Evolutionary conservation across 2,888 invertebrate genomes (phyloP).

Genomic region (Morinoia aosen): DNA sequence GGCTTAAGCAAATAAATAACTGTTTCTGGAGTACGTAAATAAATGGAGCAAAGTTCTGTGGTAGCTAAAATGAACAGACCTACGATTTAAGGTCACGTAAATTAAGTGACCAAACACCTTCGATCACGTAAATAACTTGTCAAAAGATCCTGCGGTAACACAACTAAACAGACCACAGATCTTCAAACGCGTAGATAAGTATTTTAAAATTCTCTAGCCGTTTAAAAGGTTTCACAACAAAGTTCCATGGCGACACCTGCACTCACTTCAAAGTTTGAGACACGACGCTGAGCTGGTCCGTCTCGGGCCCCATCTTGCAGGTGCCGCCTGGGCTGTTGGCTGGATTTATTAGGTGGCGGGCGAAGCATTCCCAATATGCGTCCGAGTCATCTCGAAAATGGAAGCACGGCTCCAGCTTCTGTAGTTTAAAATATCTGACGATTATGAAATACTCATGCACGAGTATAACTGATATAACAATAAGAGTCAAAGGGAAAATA

Average conservation of each 20-base stretch:
- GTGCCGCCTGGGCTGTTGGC: slow-evolving; percentile 92
- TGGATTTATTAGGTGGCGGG: slow-evolving; percentile 76
- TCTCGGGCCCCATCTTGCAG: slow-evolving; percentile 87
- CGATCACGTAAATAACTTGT: neutral
- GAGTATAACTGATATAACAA: neutral
- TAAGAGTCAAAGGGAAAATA: neutral
- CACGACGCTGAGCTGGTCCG: slow-evolving; percentile 73
- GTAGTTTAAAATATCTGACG: neutral
- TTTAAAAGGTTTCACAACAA: neutral
- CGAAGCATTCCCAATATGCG: slow-evolving; percentile 61
- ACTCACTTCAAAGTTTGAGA: neutral
- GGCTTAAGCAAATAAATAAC: neutral
- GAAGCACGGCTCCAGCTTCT: slow-evolving; percentile 20
- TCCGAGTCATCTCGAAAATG: slow-evolving; percentile 54
- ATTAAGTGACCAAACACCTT: too few species aligned
- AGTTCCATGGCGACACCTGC: neutral
- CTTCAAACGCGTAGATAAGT: too few species aligned
- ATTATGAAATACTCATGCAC: neutral
- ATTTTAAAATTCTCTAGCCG: too few species aligned
- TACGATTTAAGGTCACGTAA: too few species aligned
- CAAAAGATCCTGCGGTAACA: neutral
- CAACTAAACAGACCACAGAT: too few species aligned
- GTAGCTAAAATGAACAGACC: neutral
- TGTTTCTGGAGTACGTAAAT: neutral
- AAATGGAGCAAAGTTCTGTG: neutral